phyloP scores from a whole-genome alignment of 2,113 vertebrate species.

The Pseudorhombus dupliciocellatus region DNA sequence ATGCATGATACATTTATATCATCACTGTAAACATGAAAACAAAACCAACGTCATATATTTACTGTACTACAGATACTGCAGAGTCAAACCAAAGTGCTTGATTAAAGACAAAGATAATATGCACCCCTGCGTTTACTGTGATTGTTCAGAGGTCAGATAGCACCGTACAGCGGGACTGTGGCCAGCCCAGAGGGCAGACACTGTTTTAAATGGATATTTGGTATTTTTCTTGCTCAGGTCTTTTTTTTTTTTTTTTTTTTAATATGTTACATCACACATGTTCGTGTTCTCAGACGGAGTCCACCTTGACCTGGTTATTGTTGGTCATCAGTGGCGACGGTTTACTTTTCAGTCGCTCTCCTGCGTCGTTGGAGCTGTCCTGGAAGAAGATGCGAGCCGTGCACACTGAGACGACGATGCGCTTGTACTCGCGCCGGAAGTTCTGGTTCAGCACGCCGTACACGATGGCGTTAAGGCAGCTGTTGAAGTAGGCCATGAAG shows the following conservation, averaged over 20 bases:
- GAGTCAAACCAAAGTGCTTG: slow-evolving; percentile 69
- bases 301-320: slow-evolving; percentile 92
- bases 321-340: slow-evolving; percentile 89
- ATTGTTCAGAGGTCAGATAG: slow-evolving; percentile 72
- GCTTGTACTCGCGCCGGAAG: slow-evolving; percentile 94
- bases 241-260: slow-evolving; percentile 6
- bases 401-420: slow-evolving; percentile 90
- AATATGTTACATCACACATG: slow-evolving; percentile 20
- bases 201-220: slow-evolving; percentile 65
- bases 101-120: slow-evolving; percentile 65
- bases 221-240: slow-evolving; percentile 51
- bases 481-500: slow-evolving; percentile 99
- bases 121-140: slow-evolving; percentile 58
- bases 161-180: slow-evolving; percentile 55
- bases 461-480: slow-evolving; percentile 97
- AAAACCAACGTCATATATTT: slow-evolving; percentile 67
- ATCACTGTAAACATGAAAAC: slow-evolving; percentile 75
- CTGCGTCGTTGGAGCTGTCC: slow-evolving; percentile 89
- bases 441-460: slow-evolving; percentile 98
- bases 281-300: slow-evolving; percentile 82
- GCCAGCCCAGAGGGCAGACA: slow-evolving; percentile 55
- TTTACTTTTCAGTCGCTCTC: slow-evolving; percentile 89
- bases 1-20: slow-evolving; percentile 73
- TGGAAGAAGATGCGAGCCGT: slow-evolving; percentile 88
- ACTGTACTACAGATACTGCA: slow-evolving; percentile 68